These are phyloP conservation scores for Parnassius glacialis DNA, from an alignment of 2,888 invertebrate genomes.

Conservation along the genomic window DNA sequence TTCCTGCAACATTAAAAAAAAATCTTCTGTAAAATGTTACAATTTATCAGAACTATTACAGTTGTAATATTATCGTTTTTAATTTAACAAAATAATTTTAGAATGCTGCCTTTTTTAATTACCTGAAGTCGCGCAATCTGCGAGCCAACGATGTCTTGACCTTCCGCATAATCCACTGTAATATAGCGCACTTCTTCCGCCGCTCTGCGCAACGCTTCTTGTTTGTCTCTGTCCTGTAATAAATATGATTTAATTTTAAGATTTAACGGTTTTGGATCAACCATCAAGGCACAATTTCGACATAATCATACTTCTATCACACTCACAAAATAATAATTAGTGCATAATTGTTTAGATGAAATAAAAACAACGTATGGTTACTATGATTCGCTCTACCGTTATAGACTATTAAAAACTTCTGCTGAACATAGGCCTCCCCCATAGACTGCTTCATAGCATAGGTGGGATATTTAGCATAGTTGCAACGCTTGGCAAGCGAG, in stretches of 20 bases:
- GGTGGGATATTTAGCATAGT: too few relatives aligned
- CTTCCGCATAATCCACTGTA: constrained; percentile 89
- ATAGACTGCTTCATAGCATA: too few relatives aligned
- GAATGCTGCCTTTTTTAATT: not conserved
- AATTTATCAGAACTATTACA: not conserved
- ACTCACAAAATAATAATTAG: too few relatives aligned
- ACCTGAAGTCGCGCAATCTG: constrained; percentile 78
- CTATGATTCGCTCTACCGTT: too few relatives aligned
- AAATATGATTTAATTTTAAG: not conserved
- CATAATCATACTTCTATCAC: too few relatives aligned
- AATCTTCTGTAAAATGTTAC: not conserved
- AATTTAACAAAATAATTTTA: not conserved
- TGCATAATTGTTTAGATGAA: too few relatives aligned
- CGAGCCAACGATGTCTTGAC: constrained; percentile 87
- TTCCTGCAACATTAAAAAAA: constrained; percentile 58
- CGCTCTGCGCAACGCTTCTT: constrained; percentile 91
- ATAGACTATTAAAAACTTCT: too few relatives aligned
- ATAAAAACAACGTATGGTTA: too few relatives aligned
- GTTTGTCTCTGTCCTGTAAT: constrained; percentile 88
- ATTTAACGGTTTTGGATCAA: not conserved
- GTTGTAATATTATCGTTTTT: too few relatives aligned
- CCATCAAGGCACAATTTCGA: not conserved
- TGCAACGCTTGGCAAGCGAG: too few relatives aligned
- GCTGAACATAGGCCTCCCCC: too few relatives aligned
- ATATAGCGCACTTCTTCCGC: constrained; percentile 97